Evolutionary conservation across 2,888 invertebrate genomes (phyloP), one percentile per base, ranked within the genome.

Genomic region (Orgyia antiqua): DNA sequence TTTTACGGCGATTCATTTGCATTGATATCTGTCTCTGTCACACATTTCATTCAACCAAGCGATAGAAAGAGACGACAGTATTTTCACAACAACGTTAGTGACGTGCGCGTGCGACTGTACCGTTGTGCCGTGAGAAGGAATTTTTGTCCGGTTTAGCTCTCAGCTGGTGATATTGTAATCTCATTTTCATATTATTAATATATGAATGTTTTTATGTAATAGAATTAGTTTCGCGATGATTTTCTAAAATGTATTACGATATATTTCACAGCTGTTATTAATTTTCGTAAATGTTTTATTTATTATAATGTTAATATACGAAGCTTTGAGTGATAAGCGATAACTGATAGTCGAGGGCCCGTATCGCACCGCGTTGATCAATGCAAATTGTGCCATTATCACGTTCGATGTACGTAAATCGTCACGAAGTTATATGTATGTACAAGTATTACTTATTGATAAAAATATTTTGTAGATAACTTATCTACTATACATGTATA

Each of bases 101-200:
- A 60, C 45, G 63, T 74, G 78, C 77, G 74, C 72, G 71, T 72
- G 74, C 70, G 70, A 56, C 59, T 61, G 51, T 77, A 76, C 79
- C 74, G 77, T 78, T 75, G 57, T 58, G 56, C 69, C 74, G 79
- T 77, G 77, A 76, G 78, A 77, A 77, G 78, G 72, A 71, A 80
- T 83, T 80, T 74, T 71, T 69, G 63, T 68, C 55, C 58, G 58
- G 56, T 61, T 62, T 63, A 50, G 57, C 51, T 54, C 58, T 60
- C 64, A 65, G 62, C 64, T 66, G 69, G 58, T 58, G 42, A 60
- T 65, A 65, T 67, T 61, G 57, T 68, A 61, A 58, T 58, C 51
- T 55, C 33, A 50, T 57, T 59, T n/a, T 55, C 42, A 46, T 53
- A 39, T 45, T 45, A 47, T 38, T 35, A 35, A 39, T 33, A 53